Conservation (phyloP, 2,113 vertebrate species). For the Amazona vittata region DNA sequence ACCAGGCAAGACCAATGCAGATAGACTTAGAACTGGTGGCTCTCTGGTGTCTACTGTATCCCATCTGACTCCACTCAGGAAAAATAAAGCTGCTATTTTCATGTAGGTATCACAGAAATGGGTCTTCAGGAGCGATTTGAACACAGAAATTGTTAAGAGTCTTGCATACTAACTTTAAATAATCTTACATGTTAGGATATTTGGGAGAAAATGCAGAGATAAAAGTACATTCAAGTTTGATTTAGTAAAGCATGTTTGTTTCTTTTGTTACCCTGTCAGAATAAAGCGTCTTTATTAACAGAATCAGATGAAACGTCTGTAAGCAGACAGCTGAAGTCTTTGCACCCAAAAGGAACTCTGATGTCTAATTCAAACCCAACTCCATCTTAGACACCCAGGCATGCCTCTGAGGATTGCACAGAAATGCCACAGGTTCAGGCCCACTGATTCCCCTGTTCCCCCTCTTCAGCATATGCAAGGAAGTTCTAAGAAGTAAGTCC, state of each 20-base stretch:
- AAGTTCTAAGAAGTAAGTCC: background rate
- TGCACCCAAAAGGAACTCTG: background rate
- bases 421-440: background rate
- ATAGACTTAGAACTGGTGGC: background rate
- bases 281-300: background rate
- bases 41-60: background rate
- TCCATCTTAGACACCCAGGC: background rate
- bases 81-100: background rate
- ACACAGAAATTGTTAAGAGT: background rate
- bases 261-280: background rate
- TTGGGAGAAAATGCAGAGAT: background rate
- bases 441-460: background rate
- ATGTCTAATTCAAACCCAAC: background rate
- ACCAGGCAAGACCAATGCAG: background rate
- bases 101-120: background rate
- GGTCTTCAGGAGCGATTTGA: background rate
- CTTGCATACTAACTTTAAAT: background rate
- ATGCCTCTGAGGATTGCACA: background rate
- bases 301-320: background rate
- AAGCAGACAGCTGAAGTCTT: background rate
- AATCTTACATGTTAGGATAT: background rate
- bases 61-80: background rate
- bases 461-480: rapidly evolving
- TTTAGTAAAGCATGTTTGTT: background rate
- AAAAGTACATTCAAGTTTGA: background rate